Percentiles rank a stretch among this genome's conserved stretches.
Evolutionary conservation across 2,797 vertebrate species (phyloP).

Genomic region (Pantherophis alleghaniensis): DNA sequence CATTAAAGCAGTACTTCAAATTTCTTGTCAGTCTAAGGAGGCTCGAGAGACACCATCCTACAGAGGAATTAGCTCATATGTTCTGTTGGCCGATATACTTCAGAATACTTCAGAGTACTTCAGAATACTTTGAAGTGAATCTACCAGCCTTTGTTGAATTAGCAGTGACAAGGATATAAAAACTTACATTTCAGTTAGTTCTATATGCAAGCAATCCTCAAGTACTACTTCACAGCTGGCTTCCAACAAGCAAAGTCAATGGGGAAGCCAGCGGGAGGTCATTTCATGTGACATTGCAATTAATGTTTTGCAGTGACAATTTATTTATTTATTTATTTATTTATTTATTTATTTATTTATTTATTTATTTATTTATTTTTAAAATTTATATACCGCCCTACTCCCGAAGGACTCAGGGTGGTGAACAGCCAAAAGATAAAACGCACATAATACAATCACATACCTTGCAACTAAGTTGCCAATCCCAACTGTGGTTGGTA

Average conservation of each 20-base stretch:
- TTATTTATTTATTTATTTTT: too few relatives aligned
- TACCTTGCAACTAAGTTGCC: not conserved
- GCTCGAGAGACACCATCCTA: not conserved
- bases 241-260: not conserved
- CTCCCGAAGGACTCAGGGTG: too few relatives aligned
- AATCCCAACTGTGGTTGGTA: not conserved
- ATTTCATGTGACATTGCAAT: not conserved
- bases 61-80: not conserved
- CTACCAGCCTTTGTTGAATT: not conserved
- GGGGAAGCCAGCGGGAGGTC: not conserved
- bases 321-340: too few relatives aligned
- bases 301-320: not conserved
- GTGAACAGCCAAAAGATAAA: too few relatives aligned
- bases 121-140: not conserved
- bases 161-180: not conserved
- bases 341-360: too few relatives aligned
- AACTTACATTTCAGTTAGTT: not conserved
- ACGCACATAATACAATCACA: not conserved
- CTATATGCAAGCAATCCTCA: not conserved
- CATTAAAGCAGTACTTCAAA: not conserved
- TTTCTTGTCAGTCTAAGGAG: not conserved
- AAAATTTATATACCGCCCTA: too few relatives aligned
- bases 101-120: too few relatives aligned
- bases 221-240: not conserved
- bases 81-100: not conserved